Evolutionary conservation across 2,113 vertebrate species (phyloP).

Genomic region (Psettodes erumei): DNA sequence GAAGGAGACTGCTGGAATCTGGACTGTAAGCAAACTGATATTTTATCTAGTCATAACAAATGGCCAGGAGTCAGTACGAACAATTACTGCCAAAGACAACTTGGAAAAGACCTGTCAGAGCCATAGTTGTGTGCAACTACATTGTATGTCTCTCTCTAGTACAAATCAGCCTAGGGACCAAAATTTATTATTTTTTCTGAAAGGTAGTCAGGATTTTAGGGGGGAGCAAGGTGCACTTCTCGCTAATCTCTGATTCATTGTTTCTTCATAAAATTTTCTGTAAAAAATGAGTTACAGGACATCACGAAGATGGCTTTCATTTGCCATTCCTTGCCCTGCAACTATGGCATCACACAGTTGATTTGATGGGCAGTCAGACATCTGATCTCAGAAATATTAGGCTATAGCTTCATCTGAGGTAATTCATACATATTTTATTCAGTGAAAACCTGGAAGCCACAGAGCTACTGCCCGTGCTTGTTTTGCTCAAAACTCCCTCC

Average conservation of each 20-base stretch:
- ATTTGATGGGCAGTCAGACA: neutral
- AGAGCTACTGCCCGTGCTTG: neutral
- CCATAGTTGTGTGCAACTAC: neutral
- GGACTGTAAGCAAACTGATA: slow-evolving; percentile 53
- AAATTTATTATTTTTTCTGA: neutral
- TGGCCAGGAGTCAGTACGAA: slow-evolving; percentile 20
- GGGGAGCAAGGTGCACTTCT: too few species aligned
- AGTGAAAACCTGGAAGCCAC: neutral
- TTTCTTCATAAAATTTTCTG: too few species aligned
- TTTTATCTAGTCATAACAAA: slow-evolving; percentile 70
- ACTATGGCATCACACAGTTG: neutral
- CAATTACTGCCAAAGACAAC: slow-evolving; percentile 49
- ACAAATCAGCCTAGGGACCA: neutral
- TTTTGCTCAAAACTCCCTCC: neutral
- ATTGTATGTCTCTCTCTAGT: neutral
- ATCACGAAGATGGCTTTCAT: neutral
- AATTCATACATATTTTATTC: neutral
- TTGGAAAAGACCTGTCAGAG: slow-evolving; percentile 40
- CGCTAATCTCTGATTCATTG: too few species aligned
- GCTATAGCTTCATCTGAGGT: neutral
- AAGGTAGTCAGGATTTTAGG: too few species aligned
- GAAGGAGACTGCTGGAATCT: slow-evolving; percentile 56
- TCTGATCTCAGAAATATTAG: neutral
- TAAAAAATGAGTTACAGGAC: too few species aligned
- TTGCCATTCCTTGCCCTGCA: too few species aligned